A percentile compares a stretch with the other conserved stretches of the same genome.
Conservation (phyloP, 2,797 vertebrate genomes). For the Notolabrus celidotus region DNA sequence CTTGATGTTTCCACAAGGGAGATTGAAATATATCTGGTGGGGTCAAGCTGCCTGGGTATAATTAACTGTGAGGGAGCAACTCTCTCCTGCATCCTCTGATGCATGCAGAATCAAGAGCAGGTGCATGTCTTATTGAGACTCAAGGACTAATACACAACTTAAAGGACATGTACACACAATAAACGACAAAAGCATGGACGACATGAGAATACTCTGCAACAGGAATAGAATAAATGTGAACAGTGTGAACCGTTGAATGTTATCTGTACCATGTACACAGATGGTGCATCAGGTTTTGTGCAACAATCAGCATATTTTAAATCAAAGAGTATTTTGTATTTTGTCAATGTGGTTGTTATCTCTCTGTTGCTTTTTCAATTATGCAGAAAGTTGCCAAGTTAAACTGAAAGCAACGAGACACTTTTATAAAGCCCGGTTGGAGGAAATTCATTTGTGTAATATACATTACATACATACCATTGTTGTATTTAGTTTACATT, state of each 20-base stretch:
- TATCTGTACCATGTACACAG: no score
- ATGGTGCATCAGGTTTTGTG: not conserved
- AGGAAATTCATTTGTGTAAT: conserved; percentile 23
- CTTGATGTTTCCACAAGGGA: conserved; percentile 15
- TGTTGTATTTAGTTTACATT: conserved; percentile 30
- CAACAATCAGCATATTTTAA: not conserved
- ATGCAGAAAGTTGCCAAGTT: not conserved
- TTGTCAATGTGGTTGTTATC: not conserved
- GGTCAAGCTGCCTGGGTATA: conserved; percentile 16
- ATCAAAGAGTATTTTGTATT: not conserved
- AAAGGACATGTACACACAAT: conserved; percentile 2
- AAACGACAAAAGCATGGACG: not conserved
- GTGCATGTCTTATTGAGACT: conserved; percentile 18
- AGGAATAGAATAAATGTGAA: not conserved
- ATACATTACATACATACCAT: conserved; percentile 37
- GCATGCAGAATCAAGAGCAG: conserved; percentile 38
- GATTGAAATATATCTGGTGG: conserved; percentile 21
- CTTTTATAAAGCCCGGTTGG: not conserved
- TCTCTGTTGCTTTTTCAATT: not conserved
- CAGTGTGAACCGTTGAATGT: no score
- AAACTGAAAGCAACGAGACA: conserved; percentile 2
- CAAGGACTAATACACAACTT: conserved; percentile 1
- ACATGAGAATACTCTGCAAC: conserved; percentile 1
- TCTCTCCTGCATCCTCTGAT: conserved; percentile 27
- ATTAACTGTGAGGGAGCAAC: conserved; percentile 29